These are phyloP conservation scores for Chromoteleia sp. DNA, from an alignment of 2,888 invertebrate genomes.

Conservation along the genomic window DNA sequence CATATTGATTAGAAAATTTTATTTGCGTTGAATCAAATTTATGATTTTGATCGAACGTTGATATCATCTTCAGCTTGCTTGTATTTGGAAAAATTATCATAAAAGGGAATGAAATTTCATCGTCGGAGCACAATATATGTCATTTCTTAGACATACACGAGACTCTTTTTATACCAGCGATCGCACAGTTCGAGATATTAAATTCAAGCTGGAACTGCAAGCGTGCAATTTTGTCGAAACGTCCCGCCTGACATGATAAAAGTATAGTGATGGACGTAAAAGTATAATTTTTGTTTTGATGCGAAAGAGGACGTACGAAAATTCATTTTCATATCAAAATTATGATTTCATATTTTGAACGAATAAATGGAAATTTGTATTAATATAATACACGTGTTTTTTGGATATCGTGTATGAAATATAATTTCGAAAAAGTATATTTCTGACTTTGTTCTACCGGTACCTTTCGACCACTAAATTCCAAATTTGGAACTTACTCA, in stretches of 20 bases:
- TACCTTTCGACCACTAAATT: background rate
- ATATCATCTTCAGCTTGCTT: background rate
- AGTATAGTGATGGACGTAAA: constrained; percentile 38
- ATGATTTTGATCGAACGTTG: constrained; percentile 14
- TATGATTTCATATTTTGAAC: background rate
- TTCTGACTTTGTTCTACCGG: background rate
- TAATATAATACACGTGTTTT: background rate
- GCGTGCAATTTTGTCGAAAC: constrained; percentile 46
- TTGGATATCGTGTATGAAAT: no score
- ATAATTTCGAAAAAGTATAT: background rate
- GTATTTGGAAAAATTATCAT: constrained; percentile 29
- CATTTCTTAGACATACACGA: constrained; percentile 39
- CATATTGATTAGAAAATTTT: background rate
- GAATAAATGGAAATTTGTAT: no score
- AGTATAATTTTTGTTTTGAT: constrained; percentile 28
- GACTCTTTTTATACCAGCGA: constrained; percentile 29
- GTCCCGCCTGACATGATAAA: constrained; percentile 23
- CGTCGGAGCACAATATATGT: constrained; percentile 18
- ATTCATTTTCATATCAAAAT: background rate
- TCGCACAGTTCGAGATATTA: constrained; percentile 47
- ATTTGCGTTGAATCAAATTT: background rate
- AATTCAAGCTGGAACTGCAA: constrained; percentile 47
- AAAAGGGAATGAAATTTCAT: constrained; percentile 33
- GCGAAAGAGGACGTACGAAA: background rate
- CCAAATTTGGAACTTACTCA: constrained; percentile 9